Evolutionary conservation across 2,113 vertebrate genomes (phyloP), one percentile per base, ranked within the genome.

Genomic region (Prochilodus magdalenae): DNA sequence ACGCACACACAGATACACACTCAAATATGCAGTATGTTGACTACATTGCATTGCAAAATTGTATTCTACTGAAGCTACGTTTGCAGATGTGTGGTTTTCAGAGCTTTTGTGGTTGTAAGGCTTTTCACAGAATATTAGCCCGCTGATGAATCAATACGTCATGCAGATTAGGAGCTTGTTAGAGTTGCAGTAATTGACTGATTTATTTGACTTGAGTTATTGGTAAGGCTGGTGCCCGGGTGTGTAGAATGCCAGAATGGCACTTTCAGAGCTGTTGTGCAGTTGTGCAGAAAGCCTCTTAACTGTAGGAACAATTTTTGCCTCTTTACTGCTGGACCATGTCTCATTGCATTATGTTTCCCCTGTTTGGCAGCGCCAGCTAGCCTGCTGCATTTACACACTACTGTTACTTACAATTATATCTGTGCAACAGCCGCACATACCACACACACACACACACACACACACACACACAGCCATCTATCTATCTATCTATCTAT

Each of bases 91-190:
- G 4, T 44, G 3, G 6, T 4, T 36, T 18, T 1, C 16, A 16
- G 16, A 18, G 1, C 1, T 2, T 4, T 55, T 53, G 27, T 40
- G 49, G 53, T 69, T 18, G 12, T 36, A 27, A 20, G 30, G 1
- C 22, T 33, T 78, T 55, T 26, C 66, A 36, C 20, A 69, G 49
- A 18, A 78, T 77, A 24, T 67, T 55, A 67, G 20, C 6, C 27
- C 55, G 12, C 47, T 26, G 12, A 33, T 53, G 33, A 79, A 57
- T 27, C 36, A 57, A 70, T 53, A 66, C 33, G 36, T n/a, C 18
- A 63, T n/a, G 57, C 13, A 0, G 26, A 44, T 20, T 76, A 62
- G 24, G 33, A 20, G 18, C 40, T 36, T 30, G 0, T 18, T 62
- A 53, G n/a, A 73, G 26, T 27, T 44, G 27, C 44, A 20, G 63